Conservation (phyloP, 2,888 invertebrate species). For the Lycia hirtaria region DNA sequence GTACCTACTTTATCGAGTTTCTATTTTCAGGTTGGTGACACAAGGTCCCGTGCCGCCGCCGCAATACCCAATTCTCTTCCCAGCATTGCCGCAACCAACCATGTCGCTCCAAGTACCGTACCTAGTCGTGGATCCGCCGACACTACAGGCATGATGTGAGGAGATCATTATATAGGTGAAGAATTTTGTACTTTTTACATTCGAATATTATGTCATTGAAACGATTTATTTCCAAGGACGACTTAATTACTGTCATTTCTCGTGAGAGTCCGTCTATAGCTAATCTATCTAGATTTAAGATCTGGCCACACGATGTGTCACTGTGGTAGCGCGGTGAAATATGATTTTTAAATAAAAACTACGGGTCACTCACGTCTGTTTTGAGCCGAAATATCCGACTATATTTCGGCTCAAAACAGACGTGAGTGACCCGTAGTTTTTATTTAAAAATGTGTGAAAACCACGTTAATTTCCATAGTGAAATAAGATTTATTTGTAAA, state of each 20-base stretch:
- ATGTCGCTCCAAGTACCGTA: constrained; percentile 70
- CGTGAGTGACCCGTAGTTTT: no score
- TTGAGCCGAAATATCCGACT: no score
- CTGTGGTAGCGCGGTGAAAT: neutral
- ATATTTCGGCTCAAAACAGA: no score
- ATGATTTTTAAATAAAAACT: no score
- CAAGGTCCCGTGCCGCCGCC: constrained; percentile 68
- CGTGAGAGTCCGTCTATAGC: neutral
- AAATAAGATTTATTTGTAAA: no score
- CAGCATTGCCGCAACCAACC: constrained; percentile 64
- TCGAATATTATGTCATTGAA: neutral
- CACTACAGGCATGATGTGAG: constrained; percentile 52
- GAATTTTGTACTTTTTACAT: neutral
- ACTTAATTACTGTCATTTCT: no score
- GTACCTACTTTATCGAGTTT: no score
- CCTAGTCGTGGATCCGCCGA: constrained; percentile 72
- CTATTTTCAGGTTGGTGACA: constrained; percentile 41
- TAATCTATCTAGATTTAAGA: neutral
- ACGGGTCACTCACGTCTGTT: no score
- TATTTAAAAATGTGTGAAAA: no score
- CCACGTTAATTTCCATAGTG: no score
- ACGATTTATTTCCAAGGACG: neutral
- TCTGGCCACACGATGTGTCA: neutral
- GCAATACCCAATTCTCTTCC: constrained; percentile 77
- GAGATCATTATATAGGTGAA: constrained; percentile 17